A percentile compares a stretch with the other conserved stretches of the same genome.
phyloP scores from a whole-genome alignment of 2,888 invertebrate genomes.

The Athetis lepigone region DNA sequence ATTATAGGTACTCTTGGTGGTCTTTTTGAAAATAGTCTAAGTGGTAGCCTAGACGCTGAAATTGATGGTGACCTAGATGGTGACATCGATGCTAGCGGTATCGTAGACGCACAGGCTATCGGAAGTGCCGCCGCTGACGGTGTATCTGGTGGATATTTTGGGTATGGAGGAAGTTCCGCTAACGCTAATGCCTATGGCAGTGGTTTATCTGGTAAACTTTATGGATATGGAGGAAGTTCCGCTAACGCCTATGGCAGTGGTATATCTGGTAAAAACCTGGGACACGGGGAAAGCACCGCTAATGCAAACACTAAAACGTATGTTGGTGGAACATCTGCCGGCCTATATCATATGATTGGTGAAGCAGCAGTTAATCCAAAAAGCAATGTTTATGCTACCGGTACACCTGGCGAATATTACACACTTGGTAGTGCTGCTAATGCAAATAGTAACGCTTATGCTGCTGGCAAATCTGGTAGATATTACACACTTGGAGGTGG shows the following conservation, averaged over 20 bases:
- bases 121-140: neutral
- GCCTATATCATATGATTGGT: neutral
- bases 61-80: slow-evolving; percentile 35
- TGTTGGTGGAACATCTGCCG: too few relatives aligned
- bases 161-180: neutral
- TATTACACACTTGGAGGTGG: neutral
- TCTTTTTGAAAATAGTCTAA: slow-evolving; percentile 30
- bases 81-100: slow-evolving; percentile 34
- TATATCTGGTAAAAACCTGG: neutral
- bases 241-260: neutral
- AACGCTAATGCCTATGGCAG: neutral
- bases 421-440: neutral
- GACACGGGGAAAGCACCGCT: neutral
- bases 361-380: neutral
- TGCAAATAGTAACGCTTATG: neutral
- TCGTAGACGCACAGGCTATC: slow-evolving; percentile 25
- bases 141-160: neutral
- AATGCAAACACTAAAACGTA: neutral
- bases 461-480: neutral
- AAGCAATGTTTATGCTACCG: neutral
- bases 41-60: slow-evolving; percentile 28
- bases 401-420: fast-evolving
- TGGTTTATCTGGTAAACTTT: neutral
- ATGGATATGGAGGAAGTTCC: neutral
- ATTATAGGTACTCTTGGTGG: slow-evolving; percentile 39